Base-by-base conservation (phyloP, 1,140 invertebrate genomes). In the Holotrichia oblita region DNA sequence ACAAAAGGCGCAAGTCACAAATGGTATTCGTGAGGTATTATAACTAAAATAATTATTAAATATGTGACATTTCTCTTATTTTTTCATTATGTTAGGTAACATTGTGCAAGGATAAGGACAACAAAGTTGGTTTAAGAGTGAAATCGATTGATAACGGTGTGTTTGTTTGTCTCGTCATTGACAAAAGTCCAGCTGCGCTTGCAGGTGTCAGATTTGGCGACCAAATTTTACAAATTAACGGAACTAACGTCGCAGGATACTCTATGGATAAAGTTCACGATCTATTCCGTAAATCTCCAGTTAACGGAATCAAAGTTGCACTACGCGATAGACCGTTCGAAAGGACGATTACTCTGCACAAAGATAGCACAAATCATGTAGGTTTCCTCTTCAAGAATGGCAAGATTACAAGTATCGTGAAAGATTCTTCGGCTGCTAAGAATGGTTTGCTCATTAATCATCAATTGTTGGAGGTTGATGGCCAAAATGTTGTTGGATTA, bases 251-350 rank as follows among this genome's bases (percentile, higher is more conserved):
- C 24, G 96, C 96, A 81, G 97, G 97, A 17, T 95, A 93, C 88
- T 89, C 91, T 27, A 95, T 94, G 89, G 94, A 97, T 64, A 93
- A 97, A 87, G 94, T 95, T 3, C 96, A 98, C 86, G 91, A 92
- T 69, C 87, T 97, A 42, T 89, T 98, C 34, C 91, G 90, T 81
- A 94, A 96, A 83, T 90, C 92, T 40, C 87, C 90, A 3, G 87
- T 91, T 24, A 94, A 97, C 86, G 92, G 92, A 6, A 97, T 98
- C 78, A 90, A 87, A 79, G 88, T 98, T 82, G 92, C 93, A 77
- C 90, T 98, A 22, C 88, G 96, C 85, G 96, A 98, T 87, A 93
- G 96, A 85, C 97, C 97, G 74, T 97, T 98, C 87, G 97, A 98
- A 87, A 90, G 97, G 59, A 96, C 94, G 17, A 89, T 98, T 14